These are phyloP conservation scores for Sturnira hondurensis DNA, from an alignment of 2,113 vertebrate genomes.

Conservation along the genomic window DNA sequence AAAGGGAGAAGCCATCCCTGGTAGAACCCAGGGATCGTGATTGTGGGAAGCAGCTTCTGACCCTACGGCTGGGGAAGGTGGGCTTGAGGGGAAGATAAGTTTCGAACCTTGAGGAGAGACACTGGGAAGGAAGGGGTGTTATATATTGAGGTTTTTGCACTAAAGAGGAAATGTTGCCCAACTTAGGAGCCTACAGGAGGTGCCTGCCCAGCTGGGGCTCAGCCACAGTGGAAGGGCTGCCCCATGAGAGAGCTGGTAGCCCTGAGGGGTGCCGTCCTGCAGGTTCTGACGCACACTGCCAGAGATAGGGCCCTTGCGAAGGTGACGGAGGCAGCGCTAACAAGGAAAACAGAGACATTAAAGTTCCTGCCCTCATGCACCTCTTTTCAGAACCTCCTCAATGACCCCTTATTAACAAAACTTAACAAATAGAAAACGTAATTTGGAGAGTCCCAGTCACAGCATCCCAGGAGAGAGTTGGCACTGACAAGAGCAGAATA, in stretches of 20 bases:
- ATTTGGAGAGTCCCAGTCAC: not conserved
- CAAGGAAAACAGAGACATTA: not conserved
- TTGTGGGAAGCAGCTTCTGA: not conserved
- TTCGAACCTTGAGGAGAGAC: not conserved
- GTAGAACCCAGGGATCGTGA: not conserved
- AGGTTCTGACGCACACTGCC: fast-evolving
- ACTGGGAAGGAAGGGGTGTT: not conserved
- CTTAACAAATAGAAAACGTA: not conserved
- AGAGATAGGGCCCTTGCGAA: not conserved
- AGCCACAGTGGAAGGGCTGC: not conserved
- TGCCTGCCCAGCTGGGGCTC: not conserved
- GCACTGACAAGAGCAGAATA: not conserved
- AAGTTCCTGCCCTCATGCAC: not conserved
- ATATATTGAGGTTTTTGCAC: not conserved
- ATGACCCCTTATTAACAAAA: not conserved
- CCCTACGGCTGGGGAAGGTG: too few species aligned
- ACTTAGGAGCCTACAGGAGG: not conserved
- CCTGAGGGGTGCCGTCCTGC: too few species aligned
- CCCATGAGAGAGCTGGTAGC: not conserved
- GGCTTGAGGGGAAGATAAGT: not conserved
- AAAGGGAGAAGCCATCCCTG: not conserved
- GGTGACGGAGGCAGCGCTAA: not conserved
- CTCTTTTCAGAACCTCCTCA: not conserved
- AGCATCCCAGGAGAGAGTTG: not conserved
- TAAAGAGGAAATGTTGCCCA: not conserved